phyloP scores from a whole-genome alignment of 2,888 invertebrate genomes.

The Frankliniella intonsa region DNA sequence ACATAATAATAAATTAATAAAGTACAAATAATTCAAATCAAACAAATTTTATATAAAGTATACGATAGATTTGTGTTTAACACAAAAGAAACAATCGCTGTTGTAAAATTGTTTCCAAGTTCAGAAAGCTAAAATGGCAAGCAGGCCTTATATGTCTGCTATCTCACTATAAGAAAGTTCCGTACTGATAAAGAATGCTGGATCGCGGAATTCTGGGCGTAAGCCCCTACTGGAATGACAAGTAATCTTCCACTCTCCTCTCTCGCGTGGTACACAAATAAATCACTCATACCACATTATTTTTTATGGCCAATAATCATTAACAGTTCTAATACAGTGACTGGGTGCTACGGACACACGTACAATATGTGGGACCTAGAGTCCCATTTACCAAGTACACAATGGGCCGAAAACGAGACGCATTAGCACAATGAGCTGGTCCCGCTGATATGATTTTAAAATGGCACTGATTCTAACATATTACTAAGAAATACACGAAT shows the following conservation, averaged over 20 bases:
- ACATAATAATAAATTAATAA: slow-evolving; percentile 27
- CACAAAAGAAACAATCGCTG: slow-evolving; percentile 15
- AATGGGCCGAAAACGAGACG: not conserved
- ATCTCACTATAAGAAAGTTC: slow-evolving; percentile 6
- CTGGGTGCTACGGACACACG: not conserved
- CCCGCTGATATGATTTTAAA: slow-evolving; percentile 14
- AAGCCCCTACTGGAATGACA: slow-evolving; percentile 4
- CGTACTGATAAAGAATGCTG: slow-evolving; percentile 13
- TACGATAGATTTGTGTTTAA: slow-evolving; percentile 21
- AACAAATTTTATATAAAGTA: slow-evolving; percentile 11
- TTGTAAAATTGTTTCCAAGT: slow-evolving; percentile 27
- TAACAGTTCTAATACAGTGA: not conserved
- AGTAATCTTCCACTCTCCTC: not conserved
- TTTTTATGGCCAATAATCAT: not conserved
- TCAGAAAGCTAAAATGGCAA: slow-evolving; percentile 26
- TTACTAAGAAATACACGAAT: slow-evolving; percentile 6
- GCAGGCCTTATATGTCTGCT: not conserved
- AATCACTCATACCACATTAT: not conserved
- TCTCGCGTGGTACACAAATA: not conserved
- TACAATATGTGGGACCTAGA: not conserved
- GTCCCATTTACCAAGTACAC: not conserved
- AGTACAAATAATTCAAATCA: slow-evolving; percentile 25
- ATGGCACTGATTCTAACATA: slow-evolving; percentile 19
- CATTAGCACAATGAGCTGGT: slow-evolving; percentile 10
- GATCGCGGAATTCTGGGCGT: not conserved